Percentiles rank a stretch among this genome's conserved stretches.
Evolutionary conservation across 2,888 invertebrate species (phyloP).

Genomic region (Meandrusa payeni): DNA sequence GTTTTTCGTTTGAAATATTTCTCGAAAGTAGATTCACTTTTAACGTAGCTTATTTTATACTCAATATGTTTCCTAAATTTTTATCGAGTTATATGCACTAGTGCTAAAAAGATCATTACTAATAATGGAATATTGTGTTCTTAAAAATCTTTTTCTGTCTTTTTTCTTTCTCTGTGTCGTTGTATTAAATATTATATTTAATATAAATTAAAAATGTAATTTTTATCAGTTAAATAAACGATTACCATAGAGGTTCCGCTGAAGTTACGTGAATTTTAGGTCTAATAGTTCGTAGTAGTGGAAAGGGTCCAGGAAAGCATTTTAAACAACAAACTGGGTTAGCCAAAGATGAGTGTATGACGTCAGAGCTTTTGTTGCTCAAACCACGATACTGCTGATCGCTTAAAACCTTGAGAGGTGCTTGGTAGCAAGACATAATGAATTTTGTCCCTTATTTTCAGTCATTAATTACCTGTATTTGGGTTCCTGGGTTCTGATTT

Average conservation of each 20-base stretch:
- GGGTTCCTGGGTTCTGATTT: slow-evolving; percentile 5
- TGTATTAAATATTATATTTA: too few species aligned
- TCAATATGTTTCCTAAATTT: too few species aligned
- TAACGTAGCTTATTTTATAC: too few species aligned
- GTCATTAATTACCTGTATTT: slow-evolving; percentile 19
- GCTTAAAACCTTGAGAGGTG: slow-evolving; percentile 17
- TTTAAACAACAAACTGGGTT: slow-evolving; percentile 48
- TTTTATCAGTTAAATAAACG: too few species aligned
- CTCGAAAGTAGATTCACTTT: slow-evolving; percentile 6
- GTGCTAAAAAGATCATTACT: too few species aligned
- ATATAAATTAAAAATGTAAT: too few species aligned
- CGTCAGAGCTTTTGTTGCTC: slow-evolving; percentile 39
- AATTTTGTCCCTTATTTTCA: slow-evolving; percentile 11
- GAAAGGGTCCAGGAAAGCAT: slow-evolving; percentile 28
- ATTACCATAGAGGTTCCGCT: too few species aligned
- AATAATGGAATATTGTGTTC: too few species aligned
- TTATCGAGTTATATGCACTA: too few species aligned
- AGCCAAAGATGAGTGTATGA: slow-evolving; percentile 45
- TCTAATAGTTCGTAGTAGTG: slow-evolving; percentile 2
- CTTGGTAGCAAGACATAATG: slow-evolving; percentile 21
- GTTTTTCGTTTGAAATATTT: slow-evolving; percentile 23
- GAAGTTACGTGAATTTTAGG: too few species aligned
- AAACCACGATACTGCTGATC: slow-evolving; percentile 20
- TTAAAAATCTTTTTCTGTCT: too few species aligned
- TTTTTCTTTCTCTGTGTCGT: too few species aligned